phyloP scores from a whole-genome alignment of 2,888 invertebrate genomes.

The Rugalucina vietnamica region DNA sequence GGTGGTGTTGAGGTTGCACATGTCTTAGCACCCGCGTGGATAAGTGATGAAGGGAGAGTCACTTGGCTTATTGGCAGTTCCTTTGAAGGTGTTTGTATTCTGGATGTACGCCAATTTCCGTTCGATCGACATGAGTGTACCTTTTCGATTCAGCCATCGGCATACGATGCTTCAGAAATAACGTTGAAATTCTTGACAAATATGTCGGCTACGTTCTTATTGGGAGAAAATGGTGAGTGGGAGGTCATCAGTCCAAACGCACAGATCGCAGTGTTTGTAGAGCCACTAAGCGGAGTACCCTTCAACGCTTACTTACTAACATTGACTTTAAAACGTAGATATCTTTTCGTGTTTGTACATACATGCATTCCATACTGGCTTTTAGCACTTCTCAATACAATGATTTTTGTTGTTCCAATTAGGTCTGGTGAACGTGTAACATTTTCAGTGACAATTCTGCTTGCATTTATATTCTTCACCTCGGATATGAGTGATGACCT shows the following conservation, averaged over 20 bases:
- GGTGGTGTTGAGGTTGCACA: neutral
- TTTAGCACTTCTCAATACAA: neutral
- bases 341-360: neutral
- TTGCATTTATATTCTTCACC: neutral
- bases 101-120: neutral
- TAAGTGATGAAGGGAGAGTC: neutral
- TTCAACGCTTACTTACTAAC: neutral
- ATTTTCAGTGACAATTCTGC: neutral
- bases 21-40: neutral
- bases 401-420: conserved; percentile 1
- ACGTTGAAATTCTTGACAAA: neutral
- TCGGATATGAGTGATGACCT: neutral
- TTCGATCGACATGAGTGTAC: neutral
- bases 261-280: neutral
- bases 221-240: neutral
- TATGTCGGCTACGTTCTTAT: neutral
- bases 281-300: neutral
- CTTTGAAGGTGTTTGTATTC: neutral
- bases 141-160: neutral
- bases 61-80: neutral
- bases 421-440: neutral
- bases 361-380: neutral
- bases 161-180: neutral
- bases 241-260: neutral
- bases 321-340: neutral